Evolutionary conservation across 92 coral and sea anemone species (phyloP).

Genomic region (Epizoanthus illoricatus): DNA sequence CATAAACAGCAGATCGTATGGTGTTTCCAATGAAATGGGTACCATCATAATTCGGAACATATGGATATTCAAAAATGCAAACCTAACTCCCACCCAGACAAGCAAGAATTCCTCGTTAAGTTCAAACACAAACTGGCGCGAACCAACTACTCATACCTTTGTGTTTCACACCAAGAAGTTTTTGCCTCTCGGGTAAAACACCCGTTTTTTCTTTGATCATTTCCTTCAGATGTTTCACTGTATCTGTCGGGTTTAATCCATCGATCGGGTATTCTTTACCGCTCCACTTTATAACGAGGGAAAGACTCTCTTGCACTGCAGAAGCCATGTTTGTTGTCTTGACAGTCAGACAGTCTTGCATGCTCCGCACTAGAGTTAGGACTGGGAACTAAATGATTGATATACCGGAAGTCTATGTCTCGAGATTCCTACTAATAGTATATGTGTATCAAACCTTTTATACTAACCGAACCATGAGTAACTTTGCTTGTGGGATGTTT

Average conservation of each 20-base stretch:
- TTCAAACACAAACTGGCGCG: neutral
- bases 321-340: slow-evolving; percentile 46
- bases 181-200: slow-evolving; percentile 90
- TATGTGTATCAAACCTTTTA: no score
- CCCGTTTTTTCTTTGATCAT: slow-evolving; percentile 84
- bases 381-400: slow-evolving; percentile 18
- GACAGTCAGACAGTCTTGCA: neutral
- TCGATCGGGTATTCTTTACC: slow-evolving; percentile 86
- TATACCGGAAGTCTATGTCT: no score
- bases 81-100: neutral
- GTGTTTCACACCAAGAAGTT: slow-evolving; percentile 82
- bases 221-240: slow-evolving; percentile 71
- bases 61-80: neutral
- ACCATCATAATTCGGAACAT: no score
- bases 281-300: slow-evolving; percentile 89
- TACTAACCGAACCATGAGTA: no score
- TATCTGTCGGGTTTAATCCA: slow-evolving; percentile 62
- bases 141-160: slow-evolving; percentile 60
- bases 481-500: no score
- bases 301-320: slow-evolving; percentile 1
- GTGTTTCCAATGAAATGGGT: no score
- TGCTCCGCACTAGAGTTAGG: neutral
- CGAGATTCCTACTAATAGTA: no score
- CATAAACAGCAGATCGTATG: no score
- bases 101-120: neutral